phyloP scores from a whole-genome alignment of 1,140 invertebrate species.

The Euwallacea fornicatus region DNA sequence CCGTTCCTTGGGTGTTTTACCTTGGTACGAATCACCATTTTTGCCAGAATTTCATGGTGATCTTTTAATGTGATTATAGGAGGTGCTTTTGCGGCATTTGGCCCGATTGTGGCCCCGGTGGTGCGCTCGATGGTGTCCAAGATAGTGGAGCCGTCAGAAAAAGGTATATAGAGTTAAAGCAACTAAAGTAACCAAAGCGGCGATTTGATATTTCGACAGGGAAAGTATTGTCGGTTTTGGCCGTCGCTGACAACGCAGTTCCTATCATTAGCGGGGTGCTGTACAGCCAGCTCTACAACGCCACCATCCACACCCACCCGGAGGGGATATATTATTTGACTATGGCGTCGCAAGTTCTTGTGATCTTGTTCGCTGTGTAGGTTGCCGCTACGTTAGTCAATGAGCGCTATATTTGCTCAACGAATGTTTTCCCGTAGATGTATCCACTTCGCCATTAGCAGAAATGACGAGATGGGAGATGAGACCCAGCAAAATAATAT shows the following conservation, averaged over 20 bases:
- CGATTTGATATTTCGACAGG: conserved; percentile 52
- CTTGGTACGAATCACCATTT: conserved; percentile 53
- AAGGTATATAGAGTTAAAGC: conserved; percentile 57
- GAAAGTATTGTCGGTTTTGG: conserved; percentile 71
- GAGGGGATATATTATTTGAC: conserved; percentile 69
- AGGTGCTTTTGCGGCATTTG: conserved; percentile 66
- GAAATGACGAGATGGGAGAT: not conserved
- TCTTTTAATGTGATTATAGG: conserved; percentile 52
- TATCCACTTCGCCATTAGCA: conserved; percentile 37
- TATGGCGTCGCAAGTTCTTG: conserved; percentile 65
- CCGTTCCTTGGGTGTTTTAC: conserved; percentile 61
- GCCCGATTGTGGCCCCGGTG: conserved; percentile 72
- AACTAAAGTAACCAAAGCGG: not conserved
- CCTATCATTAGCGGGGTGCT: conserved; percentile 69
- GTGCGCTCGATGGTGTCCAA: conserved; percentile 76
- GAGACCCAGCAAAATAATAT: not conserved
- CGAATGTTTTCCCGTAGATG: conserved; percentile 38
- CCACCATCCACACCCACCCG: conserved; percentile 60
- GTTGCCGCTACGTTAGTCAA: too few relatives aligned
- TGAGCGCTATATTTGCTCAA: not conserved
- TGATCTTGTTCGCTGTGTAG: conserved; percentile 52
- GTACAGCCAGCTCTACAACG: conserved; percentile 71
- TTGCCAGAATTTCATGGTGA: not conserved
- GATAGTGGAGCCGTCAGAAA: conserved; percentile 64
- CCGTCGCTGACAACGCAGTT: conserved; percentile 75